Base-by-base conservation (phyloP, 2,113 vertebrate genomes). In the Colinus virginianus region DNA sequence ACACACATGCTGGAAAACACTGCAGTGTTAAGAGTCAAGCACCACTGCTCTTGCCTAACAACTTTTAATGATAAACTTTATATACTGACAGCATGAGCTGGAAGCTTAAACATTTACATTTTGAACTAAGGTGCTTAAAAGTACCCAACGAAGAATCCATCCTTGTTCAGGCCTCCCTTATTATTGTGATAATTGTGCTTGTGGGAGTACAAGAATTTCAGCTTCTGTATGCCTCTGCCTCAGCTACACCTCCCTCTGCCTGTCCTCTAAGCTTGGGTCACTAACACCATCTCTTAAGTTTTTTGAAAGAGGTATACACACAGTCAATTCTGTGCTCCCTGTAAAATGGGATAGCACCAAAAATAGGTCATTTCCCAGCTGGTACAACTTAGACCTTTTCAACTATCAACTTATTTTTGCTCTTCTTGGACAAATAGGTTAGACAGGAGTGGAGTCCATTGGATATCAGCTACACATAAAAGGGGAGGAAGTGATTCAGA, bases 291-390 rank as follows among this genome's bases (percentile, higher is more conserved):
- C 42, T 43, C 23, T 36, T 36, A 55, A 55, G 34, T 19, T 75
- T 80, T 86, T 67, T 84, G 62, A 69, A 45, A 26, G 74, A 87
- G 6, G 3, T 59, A 13, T 53, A 43, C 20, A 13, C 5, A 3
- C 59, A 69, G 45, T 62, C 18, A 30, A 2, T 55, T 18, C 43
- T 66, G 40, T 87, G n/a, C 36, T 81, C 40, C 45, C 59, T 63
- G 15, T 72, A 38, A 66, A 78, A 58, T 53, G 36, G 45, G 56
- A 79, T 91, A 94, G 69, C 58, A 72, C 32, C 17, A 76, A 78
- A 88, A 91, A 56, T 64, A 84, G 90, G 71, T 72, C 75, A 84
- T 21, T 71, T 87, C 68, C 25, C 86, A 93, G 90, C 48, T 92
- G 89, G 58, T 78, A 38, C 40, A 76, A 61, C 49, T 80, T 91